phyloP scores from a whole-genome alignment of 1,140 invertebrate species.

The Aphidius gifuensis region DNA sequence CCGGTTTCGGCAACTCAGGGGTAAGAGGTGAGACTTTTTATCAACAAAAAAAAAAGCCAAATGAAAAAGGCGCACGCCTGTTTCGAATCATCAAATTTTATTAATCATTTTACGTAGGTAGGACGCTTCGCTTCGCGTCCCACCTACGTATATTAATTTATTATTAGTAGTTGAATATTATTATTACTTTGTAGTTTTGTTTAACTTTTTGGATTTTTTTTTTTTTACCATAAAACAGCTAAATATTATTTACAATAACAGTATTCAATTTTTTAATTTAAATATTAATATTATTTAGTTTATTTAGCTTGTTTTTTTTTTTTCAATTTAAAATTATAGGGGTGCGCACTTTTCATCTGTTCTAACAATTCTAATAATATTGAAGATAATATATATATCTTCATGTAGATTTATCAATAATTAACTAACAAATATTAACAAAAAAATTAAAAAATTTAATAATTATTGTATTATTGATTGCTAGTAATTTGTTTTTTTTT shows the following conservation, averaged over 20 bases:
- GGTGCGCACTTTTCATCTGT: slow-evolving; percentile 19
- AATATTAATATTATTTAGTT: slow-evolving; percentile 7
- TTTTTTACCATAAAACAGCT: too few relatives aligned
- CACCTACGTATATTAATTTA: not conserved
- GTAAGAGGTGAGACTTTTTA: slow-evolving; percentile 69
- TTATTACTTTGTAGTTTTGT: too few relatives aligned
- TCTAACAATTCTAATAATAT: too few relatives aligned
- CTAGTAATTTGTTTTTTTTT: not conserved
- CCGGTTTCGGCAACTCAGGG: slow-evolving; percentile 83
- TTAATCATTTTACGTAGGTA: not conserved
- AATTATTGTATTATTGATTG: not conserved
- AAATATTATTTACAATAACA: too few relatives aligned
- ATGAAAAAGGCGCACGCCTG: slow-evolving; percentile 27
- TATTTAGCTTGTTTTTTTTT: not conserved
- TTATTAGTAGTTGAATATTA: not conserved
- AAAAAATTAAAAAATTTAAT: not conserved
- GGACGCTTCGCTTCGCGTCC: too few relatives aligned
- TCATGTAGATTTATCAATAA: too few relatives aligned
- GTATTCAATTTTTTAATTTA: not conserved
- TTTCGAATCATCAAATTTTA: not conserved
- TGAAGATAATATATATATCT: too few relatives aligned
- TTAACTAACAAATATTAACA: not conserved
- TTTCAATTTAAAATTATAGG: slow-evolving; percentile 2
- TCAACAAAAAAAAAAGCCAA: slow-evolving; percentile 26
- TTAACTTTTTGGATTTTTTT: too few relatives aligned